A percentile compares a stretch with the other conserved stretches of the same genome.
Evolutionary conservation across 2,113 vertebrate species (phyloP).

Genomic region (Casuarius casuarius): DNA sequence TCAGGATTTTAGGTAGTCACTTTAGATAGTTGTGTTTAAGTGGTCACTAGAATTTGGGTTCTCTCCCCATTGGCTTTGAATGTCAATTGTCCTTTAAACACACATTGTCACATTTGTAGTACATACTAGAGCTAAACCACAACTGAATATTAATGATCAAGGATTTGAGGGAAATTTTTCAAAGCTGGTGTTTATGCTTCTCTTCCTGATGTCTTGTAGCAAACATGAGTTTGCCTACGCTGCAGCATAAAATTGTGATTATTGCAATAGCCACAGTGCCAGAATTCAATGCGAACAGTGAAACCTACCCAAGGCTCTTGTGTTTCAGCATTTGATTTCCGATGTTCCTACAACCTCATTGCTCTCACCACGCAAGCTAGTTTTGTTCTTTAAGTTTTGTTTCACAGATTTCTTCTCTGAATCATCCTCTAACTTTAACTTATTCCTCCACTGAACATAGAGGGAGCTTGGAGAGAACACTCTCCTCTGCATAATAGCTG

Average conservation of each 20-base stretch:
- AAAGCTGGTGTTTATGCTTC: background rate
- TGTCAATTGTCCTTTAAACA: background rate
- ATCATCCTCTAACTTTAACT: background rate
- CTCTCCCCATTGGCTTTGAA: background rate
- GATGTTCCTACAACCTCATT: background rate
- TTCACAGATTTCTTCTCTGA: background rate
- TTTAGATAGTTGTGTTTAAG: background rate
- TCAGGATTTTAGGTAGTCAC: background rate
- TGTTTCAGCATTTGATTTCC: background rate
- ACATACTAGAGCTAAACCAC: background rate
- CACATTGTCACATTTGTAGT: background rate
- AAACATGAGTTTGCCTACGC: background rate
- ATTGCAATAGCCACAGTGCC: background rate
- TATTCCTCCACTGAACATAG: background rate
- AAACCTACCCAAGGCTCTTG: background rate
- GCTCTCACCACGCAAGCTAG: background rate
- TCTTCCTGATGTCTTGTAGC: background rate
- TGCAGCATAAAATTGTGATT: accelerated
- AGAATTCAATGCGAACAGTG: background rate
- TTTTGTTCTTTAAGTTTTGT: background rate
- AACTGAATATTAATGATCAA: background rate
- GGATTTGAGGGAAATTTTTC: background rate
- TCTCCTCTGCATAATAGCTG: background rate
- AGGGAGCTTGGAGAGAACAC: background rate
- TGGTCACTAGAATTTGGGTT: background rate